Base-by-base conservation (phyloP, 2,797 vertebrate genomes). In the Oryzias sinensis region DNA sequence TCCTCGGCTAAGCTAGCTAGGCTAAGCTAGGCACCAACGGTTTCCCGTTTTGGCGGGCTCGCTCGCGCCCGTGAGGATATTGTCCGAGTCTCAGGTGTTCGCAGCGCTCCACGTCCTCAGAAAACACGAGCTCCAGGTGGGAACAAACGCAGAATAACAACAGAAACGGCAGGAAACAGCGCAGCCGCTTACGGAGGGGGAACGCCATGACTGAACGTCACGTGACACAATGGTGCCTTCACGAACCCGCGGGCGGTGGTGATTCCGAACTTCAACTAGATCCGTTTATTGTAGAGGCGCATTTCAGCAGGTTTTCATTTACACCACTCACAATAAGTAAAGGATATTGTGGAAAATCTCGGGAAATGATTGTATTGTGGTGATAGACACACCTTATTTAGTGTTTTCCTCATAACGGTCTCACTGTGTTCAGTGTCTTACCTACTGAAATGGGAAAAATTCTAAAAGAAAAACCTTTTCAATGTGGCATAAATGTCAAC, bases 61-160 rank as follows among this genome's bases (percentile, higher is more conserved):
- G 14, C 49, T 45, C 37, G 40, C 45, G 0, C 0, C 3, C 11
- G 5, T 43, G 91, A 97, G 95, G 97, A 98, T 98, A 98, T 92
- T 98, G 97, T 80, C 96, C 97, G 53, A 94, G 72, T 44, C 85
- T 84, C 27, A 98, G 88, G 61, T 90, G 87, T 25, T 94, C 92
- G 80, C 97, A 98, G 68, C 83, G 91, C 4, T 87, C 85, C 20
- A 42, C 25, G 0, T 88, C 78, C 5, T 84, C 74, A 0, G 70
- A 29, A 18, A 77, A 11, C 6, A 71, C 59, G 3, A 65, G 14
- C n/a, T 42, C 50, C 0, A 86, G 7, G 5, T 83, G 64, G 0
- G 53, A 58, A 29, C 62, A 82, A 49, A 78, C 17, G 3, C 63
- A 78, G 45, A 54, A 82, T 17, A 90, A 66, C 0, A 89, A 16